These are phyloP conservation scores for Cyprinodon diabolis DNA, from an alignment of 2,797 vertebrate species.

Conservation along the genomic window DNA sequence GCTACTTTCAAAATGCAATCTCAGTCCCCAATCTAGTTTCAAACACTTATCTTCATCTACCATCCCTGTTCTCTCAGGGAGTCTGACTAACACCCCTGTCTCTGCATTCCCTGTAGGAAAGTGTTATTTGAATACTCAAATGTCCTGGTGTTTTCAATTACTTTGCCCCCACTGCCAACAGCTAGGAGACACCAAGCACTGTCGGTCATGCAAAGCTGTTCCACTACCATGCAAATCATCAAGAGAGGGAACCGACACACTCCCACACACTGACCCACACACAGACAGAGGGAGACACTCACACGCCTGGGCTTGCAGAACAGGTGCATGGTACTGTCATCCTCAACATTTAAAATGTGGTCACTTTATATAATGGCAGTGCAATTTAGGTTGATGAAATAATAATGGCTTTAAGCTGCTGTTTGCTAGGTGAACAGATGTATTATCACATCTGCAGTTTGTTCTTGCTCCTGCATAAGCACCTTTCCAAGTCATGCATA, in stretches of 20 bases:
- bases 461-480: conserved; percentile 18
- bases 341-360: conserved; percentile 27
- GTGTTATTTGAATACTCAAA: conserved; percentile 80
- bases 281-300: background rate
- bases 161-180: conserved; percentile 23
- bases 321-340: conserved; percentile 18
- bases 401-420: conserved; percentile 8
- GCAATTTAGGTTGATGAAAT: conserved; percentile 13
- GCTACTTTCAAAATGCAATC: conserved; percentile 15
- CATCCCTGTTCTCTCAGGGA: conserved; percentile 7
- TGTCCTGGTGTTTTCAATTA: conserved; percentile 26
- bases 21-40: background rate
- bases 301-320: conserved; percentile 24
- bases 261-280: background rate
- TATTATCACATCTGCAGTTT: conserved; percentile 12
- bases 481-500: conserved; percentile 35
- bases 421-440: background rate
- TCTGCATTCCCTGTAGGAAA: conserved; percentile 4
- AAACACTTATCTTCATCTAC: conserved; percentile 17
- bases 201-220: conserved; percentile 74
- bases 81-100: conserved; percentile 22
- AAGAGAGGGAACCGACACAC: conserved; percentile 1
- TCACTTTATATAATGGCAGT: conserved; percentile 20
- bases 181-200: conserved; percentile 61
- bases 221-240: conserved; percentile 76